Evolutionary conservation across 2,888 invertebrate species (phyloP).

Genomic region (Acleris laterana): DNA sequence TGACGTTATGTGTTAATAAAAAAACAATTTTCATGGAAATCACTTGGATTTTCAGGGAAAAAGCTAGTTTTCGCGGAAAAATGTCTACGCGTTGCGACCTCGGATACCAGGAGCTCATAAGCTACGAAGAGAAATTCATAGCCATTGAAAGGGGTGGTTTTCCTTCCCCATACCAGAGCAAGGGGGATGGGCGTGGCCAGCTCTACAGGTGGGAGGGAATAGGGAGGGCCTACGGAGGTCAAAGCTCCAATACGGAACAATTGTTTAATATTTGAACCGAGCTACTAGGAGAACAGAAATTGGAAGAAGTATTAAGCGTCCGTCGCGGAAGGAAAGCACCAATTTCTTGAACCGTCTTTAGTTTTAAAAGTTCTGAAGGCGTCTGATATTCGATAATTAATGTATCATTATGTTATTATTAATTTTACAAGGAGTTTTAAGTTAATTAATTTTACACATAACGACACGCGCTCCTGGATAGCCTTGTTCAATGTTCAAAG

Average conservation of each 20-base stretch:
- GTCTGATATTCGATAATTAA: too few species aligned
- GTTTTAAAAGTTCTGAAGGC: too few species aligned
- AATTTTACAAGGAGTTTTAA: too few species aligned
- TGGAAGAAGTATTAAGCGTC: not conserved
- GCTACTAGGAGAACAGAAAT: slow-evolving; percentile 8
- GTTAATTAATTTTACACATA: too few species aligned
- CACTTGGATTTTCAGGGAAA: slow-evolving; percentile 1
- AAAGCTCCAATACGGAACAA: slow-evolving; percentile 19
- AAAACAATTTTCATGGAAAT: too few species aligned
- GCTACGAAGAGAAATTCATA: slow-evolving; percentile 5
- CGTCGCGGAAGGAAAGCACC: too few species aligned
- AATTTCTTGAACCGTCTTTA: too few species aligned
- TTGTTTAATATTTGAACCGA: slow-evolving; percentile 31
- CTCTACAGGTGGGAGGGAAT: slow-evolving; percentile 25
- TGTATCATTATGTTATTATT: too few species aligned
- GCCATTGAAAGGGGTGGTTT: not conserved
- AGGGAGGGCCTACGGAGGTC: slow-evolving; percentile 18
- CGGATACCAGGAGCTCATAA: slow-evolving; percentile 38
- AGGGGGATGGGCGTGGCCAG: slow-evolving; percentile 13
- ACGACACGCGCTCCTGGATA: too few species aligned
- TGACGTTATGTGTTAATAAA: too few species aligned
- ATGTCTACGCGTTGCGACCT: slow-evolving; percentile 39
- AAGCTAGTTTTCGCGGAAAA: slow-evolving; percentile 38
- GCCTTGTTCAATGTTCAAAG: too few species aligned
- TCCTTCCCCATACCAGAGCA: not conserved